A percentile compares a stretch with the other conserved stretches of the same genome.
Evolutionary conservation across 2,113 vertebrate genomes (phyloP).

Genomic region (Octodon degus): DNA sequence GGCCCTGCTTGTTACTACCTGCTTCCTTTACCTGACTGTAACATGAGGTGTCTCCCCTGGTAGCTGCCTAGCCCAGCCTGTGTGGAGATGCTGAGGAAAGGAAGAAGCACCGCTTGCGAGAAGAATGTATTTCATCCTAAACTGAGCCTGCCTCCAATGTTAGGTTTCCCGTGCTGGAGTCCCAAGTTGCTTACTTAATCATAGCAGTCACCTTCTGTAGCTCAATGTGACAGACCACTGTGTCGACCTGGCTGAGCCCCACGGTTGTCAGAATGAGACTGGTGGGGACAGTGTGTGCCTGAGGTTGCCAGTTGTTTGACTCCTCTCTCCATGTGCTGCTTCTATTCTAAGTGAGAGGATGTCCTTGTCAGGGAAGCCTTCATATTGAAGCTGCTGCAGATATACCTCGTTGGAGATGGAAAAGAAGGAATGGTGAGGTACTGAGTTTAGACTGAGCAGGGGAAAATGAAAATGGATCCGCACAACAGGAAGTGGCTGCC

Average conservation of each 20-base stretch:
- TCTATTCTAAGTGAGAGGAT: neutral
- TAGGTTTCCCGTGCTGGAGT: constrained; percentile 55
- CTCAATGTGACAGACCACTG: constrained; percentile 52
- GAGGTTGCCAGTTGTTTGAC: neutral
- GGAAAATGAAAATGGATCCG: neutral
- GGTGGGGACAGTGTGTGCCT: constrained; percentile 3
- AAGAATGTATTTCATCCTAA: constrained; percentile 70
- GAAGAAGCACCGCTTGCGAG: constrained; percentile 59
- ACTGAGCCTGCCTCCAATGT: constrained; percentile 49
- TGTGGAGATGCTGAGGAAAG: constrained; percentile 50
- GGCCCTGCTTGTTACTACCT: constrained; percentile 59
- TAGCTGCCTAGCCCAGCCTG: neutral
- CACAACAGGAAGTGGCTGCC: neutral
- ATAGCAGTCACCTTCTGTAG: constrained; percentile 46
- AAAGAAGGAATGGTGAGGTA: neutral
- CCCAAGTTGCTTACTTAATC: constrained; percentile 49
- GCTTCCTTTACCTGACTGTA: constrained; percentile 70
- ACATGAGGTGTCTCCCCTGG: constrained; percentile 72
- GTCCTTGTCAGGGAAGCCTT: constrained; percentile 43
- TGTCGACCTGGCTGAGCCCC: neutral
- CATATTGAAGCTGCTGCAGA: constrained; percentile 19
- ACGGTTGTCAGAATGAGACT: neutral
- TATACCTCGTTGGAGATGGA: constrained; percentile 43
- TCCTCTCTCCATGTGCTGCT: neutral
- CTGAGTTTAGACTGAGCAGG: neutral